These are phyloP conservation scores for Lordiphosa clarofinis DNA, from an alignment of 1,140 invertebrate species.

Conservation along the genomic window DNA sequence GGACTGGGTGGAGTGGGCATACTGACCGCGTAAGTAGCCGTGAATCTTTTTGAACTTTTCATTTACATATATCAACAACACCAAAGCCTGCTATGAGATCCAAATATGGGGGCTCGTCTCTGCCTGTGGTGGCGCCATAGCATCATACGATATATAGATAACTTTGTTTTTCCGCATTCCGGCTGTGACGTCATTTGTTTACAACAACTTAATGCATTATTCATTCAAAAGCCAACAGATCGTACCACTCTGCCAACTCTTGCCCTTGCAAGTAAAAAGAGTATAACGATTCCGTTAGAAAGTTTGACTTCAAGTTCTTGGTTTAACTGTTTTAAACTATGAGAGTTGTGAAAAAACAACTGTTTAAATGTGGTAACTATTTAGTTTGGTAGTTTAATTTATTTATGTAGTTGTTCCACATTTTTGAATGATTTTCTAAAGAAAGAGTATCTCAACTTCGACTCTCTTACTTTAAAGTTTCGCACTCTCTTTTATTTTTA, in stretches of 20 bases:
- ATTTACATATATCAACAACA: slow-evolving; percentile 2
- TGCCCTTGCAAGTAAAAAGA: too few relatives aligned
- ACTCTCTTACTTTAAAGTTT: neutral
- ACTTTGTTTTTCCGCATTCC: slow-evolving; percentile 48
- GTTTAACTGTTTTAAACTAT: too few relatives aligned
- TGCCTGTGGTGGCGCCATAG: slow-evolving; percentile 7
- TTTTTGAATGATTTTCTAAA: too few relatives aligned
- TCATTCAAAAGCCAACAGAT: slow-evolving; percentile 18
- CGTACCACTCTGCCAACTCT: neutral
- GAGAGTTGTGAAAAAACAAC: too few relatives aligned
- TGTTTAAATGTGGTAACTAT: too few relatives aligned
- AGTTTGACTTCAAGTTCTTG: too few relatives aligned
- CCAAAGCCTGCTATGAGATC: slow-evolving; percentile 2
- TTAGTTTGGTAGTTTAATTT: too few relatives aligned
- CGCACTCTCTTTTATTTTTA: slow-evolving; percentile 18
- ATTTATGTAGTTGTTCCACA: too few relatives aligned
- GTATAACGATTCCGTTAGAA: too few relatives aligned
- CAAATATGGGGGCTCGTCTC: slow-evolving; percentile 26
- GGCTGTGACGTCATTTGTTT: slow-evolving; percentile 69
- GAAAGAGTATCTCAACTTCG: too few relatives aligned
- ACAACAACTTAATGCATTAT: slow-evolving; percentile 34
- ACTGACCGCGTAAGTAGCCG: slow-evolving; percentile 68
- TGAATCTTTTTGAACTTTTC: slow-evolving; percentile 13
- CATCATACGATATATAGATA: too few relatives aligned
- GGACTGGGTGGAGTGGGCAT: slow-evolving; percentile 69